phyloP scores from a whole-genome alignment of 2,888 invertebrate species.

The Spatulosminthurus flaviceps region DNA sequence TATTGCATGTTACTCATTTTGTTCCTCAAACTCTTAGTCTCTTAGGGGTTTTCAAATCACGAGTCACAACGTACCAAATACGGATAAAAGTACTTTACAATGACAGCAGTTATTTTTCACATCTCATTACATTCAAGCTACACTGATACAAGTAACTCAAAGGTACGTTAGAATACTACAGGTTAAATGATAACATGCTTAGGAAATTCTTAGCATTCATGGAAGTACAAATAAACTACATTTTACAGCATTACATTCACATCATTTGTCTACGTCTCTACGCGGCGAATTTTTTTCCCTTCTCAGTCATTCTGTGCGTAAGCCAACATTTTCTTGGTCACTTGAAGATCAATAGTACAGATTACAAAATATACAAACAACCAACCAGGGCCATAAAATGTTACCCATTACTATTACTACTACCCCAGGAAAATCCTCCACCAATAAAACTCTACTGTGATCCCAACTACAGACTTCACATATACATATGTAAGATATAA shows the following conservation, averaged over 20 bases:
- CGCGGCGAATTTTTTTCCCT: constrained; percentile 12
- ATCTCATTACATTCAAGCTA: constrained; percentile 6
- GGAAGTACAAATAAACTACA: constrained; percentile 19
- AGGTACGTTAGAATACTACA: neutral
- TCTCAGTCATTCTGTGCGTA: neutral
- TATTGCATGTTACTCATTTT: constrained; percentile 3
- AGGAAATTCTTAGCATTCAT: neutral
- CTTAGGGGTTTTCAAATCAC: constrained; percentile 16
- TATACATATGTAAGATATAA: too few relatives aligned
- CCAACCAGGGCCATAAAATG: neutral
- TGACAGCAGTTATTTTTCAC: constrained; percentile 44
- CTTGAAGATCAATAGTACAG: constrained; percentile 7
- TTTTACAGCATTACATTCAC: constrained; percentile 18
- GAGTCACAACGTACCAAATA: constrained; percentile 31
- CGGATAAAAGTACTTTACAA: constrained; percentile 46
- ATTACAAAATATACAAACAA: constrained; percentile 24
- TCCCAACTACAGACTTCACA: neutral
- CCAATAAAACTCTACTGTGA: constrained; percentile 19
- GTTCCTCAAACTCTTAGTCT: neutral
- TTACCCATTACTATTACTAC: constrained; percentile 30
- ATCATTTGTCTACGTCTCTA: constrained; percentile 32
- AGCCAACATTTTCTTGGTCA: constrained; percentile 28
- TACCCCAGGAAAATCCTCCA: neutral
- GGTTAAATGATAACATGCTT: constrained; percentile 18
- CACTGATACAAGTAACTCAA: too few relatives aligned